Conservation (phyloP, 2,113 vertebrate species). For the Sebastes schlegelii region DNA sequence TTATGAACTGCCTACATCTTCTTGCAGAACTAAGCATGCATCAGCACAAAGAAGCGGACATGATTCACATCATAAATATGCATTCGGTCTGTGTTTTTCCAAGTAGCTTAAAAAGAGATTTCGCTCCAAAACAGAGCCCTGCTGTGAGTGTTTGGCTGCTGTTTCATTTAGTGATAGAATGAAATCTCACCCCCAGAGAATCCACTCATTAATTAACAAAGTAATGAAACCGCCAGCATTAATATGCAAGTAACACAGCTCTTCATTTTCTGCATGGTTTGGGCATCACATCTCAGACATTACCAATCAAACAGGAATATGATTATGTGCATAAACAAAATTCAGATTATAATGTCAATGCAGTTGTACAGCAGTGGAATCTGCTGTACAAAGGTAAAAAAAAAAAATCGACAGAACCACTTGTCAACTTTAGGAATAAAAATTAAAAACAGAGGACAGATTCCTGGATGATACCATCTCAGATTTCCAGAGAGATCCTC, state of each 20-base stretch:
- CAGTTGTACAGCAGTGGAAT: not conserved
- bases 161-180: constrained; percentile 48
- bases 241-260: constrained; percentile 40
- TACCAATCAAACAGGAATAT: constrained; percentile 34
- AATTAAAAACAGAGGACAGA: not conserved
- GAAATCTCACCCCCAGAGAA: constrained; percentile 21
- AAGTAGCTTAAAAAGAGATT: constrained; percentile 24
- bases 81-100: constrained; percentile 9
- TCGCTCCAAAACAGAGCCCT: constrained; percentile 26
- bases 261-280: constrained; percentile 53
- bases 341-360: not conserved
- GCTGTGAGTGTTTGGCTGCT: constrained; percentile 34
- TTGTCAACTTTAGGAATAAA: not conserved
- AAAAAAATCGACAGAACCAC: constrained; percentile 3
- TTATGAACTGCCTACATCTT: not conserved
- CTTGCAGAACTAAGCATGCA: constrained; percentile 6
- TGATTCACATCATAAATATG: constrained; percentile 38
- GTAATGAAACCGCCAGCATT: constrained; percentile 41
- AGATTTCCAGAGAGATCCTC: not conserved
- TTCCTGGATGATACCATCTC: not conserved
- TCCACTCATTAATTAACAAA: constrained; percentile 40
- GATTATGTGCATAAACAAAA: constrained; percentile 11
- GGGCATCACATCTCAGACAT: constrained; percentile 30
- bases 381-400: not conserved
- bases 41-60: constrained; percentile 13